These are phyloP conservation scores for Drosophila sulfurigaster DNA, from an alignment of 1,140 invertebrate species.

Conservation along the genomic window DNA sequence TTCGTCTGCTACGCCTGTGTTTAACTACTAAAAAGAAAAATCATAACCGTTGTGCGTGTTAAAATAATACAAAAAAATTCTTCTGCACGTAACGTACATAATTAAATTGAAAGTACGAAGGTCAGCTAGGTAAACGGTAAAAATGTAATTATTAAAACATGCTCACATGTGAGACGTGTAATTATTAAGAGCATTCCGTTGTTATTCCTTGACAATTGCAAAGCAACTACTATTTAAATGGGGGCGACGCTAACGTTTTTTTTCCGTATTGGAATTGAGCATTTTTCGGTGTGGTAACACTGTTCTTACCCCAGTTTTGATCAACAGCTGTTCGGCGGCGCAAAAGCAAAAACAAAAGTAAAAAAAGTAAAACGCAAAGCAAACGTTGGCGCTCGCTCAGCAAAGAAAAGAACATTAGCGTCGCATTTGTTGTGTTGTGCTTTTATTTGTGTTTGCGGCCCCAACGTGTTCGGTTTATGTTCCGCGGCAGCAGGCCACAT, in stretches of 20 bases:
- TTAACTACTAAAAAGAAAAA: constrained; percentile 54
- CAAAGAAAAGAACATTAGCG: constrained; percentile 32
- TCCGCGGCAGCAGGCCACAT: constrained; percentile 5
- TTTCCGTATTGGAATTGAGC: neutral
- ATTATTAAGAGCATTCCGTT: constrained; percentile 16
- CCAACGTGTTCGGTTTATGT: constrained; percentile 64
- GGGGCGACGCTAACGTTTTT: constrained; percentile 23
- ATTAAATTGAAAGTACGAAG: constrained; percentile 61
- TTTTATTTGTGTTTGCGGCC: constrained; percentile 54
- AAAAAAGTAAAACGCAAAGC: constrained; percentile 24
- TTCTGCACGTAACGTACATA: constrained; percentile 40
- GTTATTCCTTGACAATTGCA: neutral
- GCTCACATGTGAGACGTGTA: constrained; percentile 4
- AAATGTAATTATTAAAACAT: constrained; percentile 28
- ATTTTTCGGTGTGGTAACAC: constrained; percentile 35
- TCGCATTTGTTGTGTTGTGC: constrained; percentile 49
- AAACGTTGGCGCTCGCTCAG: constrained; percentile 26
- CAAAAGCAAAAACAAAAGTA: constrained; percentile 15
- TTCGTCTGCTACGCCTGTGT: constrained; percentile 24
- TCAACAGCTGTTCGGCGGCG: constrained; percentile 44
- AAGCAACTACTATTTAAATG: constrained; percentile 31
- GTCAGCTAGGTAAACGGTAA: constrained; percentile 37
- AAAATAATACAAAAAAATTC: constrained; percentile 31
- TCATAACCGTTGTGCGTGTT: constrained; percentile 64
- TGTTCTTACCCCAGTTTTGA: constrained; percentile 46